Conservation (phyloP, 1,140 invertebrate species). For the Chelonus insularis region DNA sequence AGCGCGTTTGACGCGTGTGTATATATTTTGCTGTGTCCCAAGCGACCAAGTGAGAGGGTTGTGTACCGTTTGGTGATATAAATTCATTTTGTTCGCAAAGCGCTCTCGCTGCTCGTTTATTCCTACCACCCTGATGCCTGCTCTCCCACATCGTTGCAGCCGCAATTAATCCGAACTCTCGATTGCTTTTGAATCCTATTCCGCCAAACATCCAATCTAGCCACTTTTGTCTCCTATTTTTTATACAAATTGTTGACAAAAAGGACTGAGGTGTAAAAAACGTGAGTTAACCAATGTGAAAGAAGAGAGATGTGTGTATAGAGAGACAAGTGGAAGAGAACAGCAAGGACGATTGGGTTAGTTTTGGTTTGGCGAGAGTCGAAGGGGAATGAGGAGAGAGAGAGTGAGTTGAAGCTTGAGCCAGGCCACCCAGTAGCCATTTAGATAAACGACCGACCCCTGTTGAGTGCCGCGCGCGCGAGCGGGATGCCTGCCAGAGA, state of each 20-base stretch:
- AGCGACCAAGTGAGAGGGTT: conserved; percentile 9
- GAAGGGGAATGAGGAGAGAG: conserved; percentile 28
- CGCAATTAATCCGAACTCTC: conserved; percentile 19
- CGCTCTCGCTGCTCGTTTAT: conserved; percentile 25
- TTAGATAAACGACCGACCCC: conserved; percentile 58
- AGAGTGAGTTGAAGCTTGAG: conserved; percentile 14
- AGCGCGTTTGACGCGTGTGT: conserved; percentile 2
- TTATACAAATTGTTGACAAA: neutral
- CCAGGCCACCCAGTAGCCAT: conserved; percentile 60
- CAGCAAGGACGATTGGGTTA: conserved; percentile 45
- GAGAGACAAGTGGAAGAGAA: neutral
- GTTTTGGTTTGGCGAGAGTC: conserved; percentile 43
- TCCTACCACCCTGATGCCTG: conserved; percentile 22
- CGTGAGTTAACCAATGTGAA: neutral
- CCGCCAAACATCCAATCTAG: neutral
- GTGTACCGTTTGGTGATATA: conserved; percentile 25
- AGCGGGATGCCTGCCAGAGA: conserved; percentile 29
- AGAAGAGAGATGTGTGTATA: neutral
- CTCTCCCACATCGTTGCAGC: conserved; percentile 9
- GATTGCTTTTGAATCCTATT: conserved; percentile 1
- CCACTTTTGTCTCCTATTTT: neutral
- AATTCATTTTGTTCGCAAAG: conserved; percentile 33
- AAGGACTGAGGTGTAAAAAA: conserved; percentile 6
- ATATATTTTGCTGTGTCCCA: neutral
- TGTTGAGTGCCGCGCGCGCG: conserved; percentile 45